Percentiles rank a stretch among this genome's conserved stretches.
Conservation (phyloP, 1,140 invertebrate species). For the Nasonia longicornis region DNA sequence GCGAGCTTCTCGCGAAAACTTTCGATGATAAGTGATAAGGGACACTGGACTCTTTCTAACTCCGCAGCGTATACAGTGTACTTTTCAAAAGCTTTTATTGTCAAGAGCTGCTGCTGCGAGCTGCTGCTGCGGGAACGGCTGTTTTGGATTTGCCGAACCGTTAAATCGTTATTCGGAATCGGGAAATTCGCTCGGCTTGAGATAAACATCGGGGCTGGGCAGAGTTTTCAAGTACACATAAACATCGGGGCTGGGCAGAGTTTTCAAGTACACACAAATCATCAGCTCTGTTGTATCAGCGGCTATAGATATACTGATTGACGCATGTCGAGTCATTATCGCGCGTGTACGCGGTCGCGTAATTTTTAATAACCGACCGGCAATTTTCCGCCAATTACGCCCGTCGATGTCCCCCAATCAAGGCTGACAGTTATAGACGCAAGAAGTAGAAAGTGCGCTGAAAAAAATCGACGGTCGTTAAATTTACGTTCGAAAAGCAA, state of each 20-base stretch:
- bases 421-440: too few relatives aligned
- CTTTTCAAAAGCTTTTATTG: background rate
- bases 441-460: too few relatives aligned
- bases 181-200: too few relatives aligned
- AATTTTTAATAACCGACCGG: background rate
- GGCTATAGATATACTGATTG: background rate
- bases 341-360: background rate
- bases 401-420: background rate
- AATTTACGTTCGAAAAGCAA: background rate
- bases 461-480: too few relatives aligned
- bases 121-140: background rate
- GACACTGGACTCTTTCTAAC: background rate
- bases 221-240: too few relatives aligned
- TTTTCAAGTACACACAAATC: background rate
- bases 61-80: background rate
- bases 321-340: background rate
- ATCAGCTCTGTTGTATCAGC: background rate
- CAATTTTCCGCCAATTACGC: background rate
- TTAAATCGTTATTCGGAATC: background rate
- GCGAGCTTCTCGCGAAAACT: constrained; percentile 10
- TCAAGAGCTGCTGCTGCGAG: background rate
- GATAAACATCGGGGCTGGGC: too few relatives aligned
- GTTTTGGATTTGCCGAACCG: background rate
- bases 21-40: constrained; percentile 38
- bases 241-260: too few relatives aligned